Evolutionary conservation across 2,888 invertebrate species (phyloP).

Genomic region (Tyria jacobaeae): DNA sequence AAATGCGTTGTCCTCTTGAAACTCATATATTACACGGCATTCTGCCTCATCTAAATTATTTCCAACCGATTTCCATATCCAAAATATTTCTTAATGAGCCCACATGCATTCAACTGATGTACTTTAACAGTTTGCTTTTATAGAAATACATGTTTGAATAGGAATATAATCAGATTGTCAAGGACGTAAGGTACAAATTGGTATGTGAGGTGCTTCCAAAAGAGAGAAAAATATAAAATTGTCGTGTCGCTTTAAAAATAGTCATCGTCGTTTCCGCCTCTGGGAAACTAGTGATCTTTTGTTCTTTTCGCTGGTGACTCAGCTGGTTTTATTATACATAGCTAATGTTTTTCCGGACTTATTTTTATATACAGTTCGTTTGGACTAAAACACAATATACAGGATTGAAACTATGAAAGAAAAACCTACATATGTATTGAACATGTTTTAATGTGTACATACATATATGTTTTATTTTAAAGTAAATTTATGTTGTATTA

Average conservation of each 20-base stretch:
- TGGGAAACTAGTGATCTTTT: slow-evolving; percentile 74
- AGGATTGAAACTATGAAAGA: background rate
- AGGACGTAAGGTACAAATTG: slow-evolving; percentile 66
- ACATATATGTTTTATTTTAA: background rate
- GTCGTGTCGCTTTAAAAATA: slow-evolving; percentile 76
- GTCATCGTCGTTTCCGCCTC: slow-evolving; percentile 80
- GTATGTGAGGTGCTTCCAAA: slow-evolving; percentile 49
- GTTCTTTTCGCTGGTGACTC: slow-evolving; percentile 66
- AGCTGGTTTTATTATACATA: slow-evolving; percentile 54
- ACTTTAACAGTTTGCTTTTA: slow-evolving; percentile 45
- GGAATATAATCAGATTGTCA: slow-evolving; percentile 36
- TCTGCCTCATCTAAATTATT: slow-evolving; percentile 62
- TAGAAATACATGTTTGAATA: slow-evolving; percentile 25
- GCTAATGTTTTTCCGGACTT: slow-evolving; percentile 43
- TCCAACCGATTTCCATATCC: slow-evolving; percentile 64
- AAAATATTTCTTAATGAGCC: slow-evolving; percentile 75
- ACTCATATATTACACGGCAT: slow-evolving; percentile 54
- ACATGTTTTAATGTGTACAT: too few relatives aligned
- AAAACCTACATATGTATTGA: background rate
- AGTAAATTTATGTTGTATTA: background rate
- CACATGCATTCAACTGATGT: slow-evolving; percentile 55
- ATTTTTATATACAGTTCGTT: slow-evolving; percentile 26
- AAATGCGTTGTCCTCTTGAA: slow-evolving; percentile 57
- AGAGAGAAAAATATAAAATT: slow-evolving; percentile 63
- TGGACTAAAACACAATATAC: background rate